Evolutionary conservation across 2,113 vertebrate genomes (phyloP), one percentile per base, ranked within the genome.

Genomic region (Natator depressus): DNA sequence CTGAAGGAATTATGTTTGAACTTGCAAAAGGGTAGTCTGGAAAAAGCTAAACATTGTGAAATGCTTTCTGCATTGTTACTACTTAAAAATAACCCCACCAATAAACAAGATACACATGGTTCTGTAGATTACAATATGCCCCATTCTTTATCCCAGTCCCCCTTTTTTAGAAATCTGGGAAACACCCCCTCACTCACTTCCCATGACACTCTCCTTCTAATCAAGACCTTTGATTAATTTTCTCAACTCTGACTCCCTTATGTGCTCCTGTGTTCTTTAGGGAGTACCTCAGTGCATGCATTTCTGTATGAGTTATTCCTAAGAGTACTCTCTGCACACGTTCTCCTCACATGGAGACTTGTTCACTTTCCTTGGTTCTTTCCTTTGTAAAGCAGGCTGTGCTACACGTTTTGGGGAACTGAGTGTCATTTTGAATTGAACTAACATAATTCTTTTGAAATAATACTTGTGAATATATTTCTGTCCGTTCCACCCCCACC

Each of bases 181-280:
- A 42, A 16, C 14, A 16, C 35, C 22, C 65, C 20, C 35, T 9
- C n/a, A 22, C 16, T 80, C 17, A 25, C 14, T 78, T 86, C 72
- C 86, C 16, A 17, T 80, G 42, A 16, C 24, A 46, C 75, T 47
- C 8, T 27, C 46, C 46, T 78, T 46, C 24, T 47, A 78, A 12
- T 16, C 46, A 78, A 47, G 42, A 78, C 14, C 12, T 84, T 72
- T 12, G 13, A 76, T 0, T 0, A 0, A 6, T 0, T 3, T 50
- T 47, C 9, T 38, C 82, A 55, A 31, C 35, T 78, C 49, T 57
- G 42, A 25, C 8, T 10, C 8, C 42, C 83, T 72, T 82, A 47
- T n/a, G 25, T 49, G 20, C 25, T 89, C 19, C 2, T 4, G 5
- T 72, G 93, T 53, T 51, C 35, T 46, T 46, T 89, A 80, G 9